Evolutionary conservation across 2,113 vertebrate species (phyloP).

Genomic region (Gymnorhina tibicen): DNA sequence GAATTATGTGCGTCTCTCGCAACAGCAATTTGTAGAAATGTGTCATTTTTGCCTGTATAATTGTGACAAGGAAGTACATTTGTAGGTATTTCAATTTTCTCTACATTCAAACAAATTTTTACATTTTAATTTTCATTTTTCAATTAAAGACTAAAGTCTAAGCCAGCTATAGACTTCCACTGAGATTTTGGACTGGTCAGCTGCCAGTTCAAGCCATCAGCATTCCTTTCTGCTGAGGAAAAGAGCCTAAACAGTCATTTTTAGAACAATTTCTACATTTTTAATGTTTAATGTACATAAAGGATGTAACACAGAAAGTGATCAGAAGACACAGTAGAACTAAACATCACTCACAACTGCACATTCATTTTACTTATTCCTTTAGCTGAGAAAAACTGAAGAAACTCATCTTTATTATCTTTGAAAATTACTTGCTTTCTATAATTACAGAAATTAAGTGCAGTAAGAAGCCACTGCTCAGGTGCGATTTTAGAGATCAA

Average conservation of each 20-base stretch:
- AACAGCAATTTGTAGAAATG: background rate
- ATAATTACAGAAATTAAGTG: background rate
- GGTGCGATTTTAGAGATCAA: background rate
- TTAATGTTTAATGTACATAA: background rate
- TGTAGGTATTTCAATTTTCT: background rate
- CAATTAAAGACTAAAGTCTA: constrained; percentile 28
- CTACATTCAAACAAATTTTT: background rate
- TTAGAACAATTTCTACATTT: constrained; percentile 3
- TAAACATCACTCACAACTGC: background rate
- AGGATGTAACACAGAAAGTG: background rate
- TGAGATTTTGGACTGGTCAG: background rate
- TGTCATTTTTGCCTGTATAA: background rate
- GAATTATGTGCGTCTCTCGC: background rate
- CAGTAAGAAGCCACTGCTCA: background rate
- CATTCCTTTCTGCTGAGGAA: background rate
- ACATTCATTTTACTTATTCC: background rate
- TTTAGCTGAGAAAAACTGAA: background rate
- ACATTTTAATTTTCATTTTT: constrained; percentile 47
- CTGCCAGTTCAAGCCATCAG: constrained; percentile 7
- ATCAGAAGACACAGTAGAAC: background rate
- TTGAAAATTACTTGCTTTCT: background rate
- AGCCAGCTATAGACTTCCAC: background rate
- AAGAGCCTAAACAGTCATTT: background rate
- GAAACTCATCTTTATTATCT: background rate
- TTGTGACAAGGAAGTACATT: background rate